Percentiles rank a stretch among this genome's conserved stretches.
These are phyloP conservation scores for Valencia hispanica DNA, from an alignment of 2,797 vertebrate genomes.

Conservation along the genomic window DNA sequence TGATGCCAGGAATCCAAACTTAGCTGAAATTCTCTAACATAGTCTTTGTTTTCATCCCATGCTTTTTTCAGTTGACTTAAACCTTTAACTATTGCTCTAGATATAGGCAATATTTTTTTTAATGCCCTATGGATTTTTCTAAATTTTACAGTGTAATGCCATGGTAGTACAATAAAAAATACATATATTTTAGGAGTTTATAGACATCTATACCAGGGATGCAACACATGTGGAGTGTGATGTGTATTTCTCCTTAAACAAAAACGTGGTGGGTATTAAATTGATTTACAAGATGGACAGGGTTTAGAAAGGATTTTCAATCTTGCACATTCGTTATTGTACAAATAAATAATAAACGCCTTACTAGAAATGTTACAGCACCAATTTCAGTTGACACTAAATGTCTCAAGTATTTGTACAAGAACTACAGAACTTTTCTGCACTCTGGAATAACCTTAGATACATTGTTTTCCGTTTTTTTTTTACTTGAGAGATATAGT, in stretches of 20 bases:
- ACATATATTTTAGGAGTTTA: neutral
- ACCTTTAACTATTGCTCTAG: neutral
- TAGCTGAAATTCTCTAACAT: neutral
- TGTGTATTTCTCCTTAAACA: neutral
- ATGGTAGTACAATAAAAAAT: neutral
- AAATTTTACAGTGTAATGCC: neutral
- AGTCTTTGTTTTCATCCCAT: too few species aligned
- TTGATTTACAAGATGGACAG: neutral
- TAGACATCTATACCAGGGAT: neutral
- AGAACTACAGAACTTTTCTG: neutral
- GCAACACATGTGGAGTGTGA: neutral
- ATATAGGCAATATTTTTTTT: neutral
- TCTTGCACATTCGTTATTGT: neutral
- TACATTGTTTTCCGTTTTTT: neutral
- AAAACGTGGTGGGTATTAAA: neutral
- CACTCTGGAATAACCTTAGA: neutral
- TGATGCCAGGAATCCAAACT: neutral
- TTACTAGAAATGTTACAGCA: neutral
- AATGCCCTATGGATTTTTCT: neutral
- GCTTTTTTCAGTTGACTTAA: neutral
- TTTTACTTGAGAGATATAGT: neutral
- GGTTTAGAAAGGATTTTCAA: neutral
- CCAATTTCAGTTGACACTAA: neutral
- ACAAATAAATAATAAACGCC: neutral
- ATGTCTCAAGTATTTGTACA: neutral